Evolutionary conservation across 2,797 vertebrate genomes (phyloP).

Genomic region (Potorous gilbertii): DNA sequence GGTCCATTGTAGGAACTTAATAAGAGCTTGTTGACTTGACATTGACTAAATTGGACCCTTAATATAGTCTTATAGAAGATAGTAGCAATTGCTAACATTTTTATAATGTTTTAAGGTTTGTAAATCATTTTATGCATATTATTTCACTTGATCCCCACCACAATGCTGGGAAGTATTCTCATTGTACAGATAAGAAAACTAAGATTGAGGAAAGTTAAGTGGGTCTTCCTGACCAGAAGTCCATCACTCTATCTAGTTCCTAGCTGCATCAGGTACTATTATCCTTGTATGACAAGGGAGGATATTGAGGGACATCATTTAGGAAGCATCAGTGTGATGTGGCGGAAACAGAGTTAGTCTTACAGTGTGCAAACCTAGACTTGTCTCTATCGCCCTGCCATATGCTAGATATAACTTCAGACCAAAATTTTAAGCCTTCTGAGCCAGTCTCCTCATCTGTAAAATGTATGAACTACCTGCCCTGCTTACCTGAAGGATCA

Average conservation of each 20-base stretch:
- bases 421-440: background rate
- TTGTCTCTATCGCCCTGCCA: background rate
- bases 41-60: background rate
- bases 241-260: background rate
- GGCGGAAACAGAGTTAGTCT: background rate
- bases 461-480: background rate
- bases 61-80: background rate
- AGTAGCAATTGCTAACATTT: background rate
- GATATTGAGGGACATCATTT: background rate
- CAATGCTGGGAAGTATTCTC: background rate
- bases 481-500: background rate
- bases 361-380: background rate
- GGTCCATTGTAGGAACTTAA: background rate
- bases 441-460: background rate
- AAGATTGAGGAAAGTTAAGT: background rate
- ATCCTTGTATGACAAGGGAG: background rate
- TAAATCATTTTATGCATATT: background rate
- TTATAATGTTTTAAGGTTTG: background rate
- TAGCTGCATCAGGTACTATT: background rate
- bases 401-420: background rate
- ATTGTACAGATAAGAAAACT: background rate
- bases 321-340: background rate
- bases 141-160: background rate
- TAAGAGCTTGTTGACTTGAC: background rate
- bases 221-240: background rate